Percentiles rank a stretch among this genome's conserved stretches.
These are phyloP conservation scores for Brenthis daphne DNA, from an alignment of 2,888 invertebrate species.

Conservation along the genomic window DNA sequence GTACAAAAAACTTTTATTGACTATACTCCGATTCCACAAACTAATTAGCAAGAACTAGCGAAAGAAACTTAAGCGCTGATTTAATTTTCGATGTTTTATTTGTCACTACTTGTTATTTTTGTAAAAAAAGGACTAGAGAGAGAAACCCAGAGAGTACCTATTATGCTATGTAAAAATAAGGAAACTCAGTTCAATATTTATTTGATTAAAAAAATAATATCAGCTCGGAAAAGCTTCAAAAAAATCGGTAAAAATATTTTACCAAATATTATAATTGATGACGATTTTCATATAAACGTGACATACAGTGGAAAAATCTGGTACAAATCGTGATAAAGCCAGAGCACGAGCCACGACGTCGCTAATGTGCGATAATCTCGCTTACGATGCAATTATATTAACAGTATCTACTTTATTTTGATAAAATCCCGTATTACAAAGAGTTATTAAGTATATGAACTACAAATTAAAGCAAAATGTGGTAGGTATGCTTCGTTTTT, in stretches of 20 bases:
- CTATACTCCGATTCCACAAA: no score
- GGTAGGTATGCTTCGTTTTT: no score
- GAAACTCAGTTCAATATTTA: not conserved
- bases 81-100: no score
- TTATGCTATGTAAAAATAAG: not conserved
- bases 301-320: slow-evolving; percentile 12
- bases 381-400: not conserved
- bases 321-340: slow-evolving; percentile 10
- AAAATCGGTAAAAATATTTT: no score
- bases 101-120: no score
- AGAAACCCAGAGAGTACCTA: no score
- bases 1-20: no score
- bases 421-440: not conserved
- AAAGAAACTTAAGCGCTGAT: no score
- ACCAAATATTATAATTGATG: not conserved
- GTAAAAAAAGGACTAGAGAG: no score
- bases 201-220: not conserved
- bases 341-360: not conserved
- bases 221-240: no score
- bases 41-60: no score
- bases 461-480: no score
- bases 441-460: not conserved
- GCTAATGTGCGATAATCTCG: not conserved
- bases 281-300: not conserved
- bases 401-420: not conserved